Conservation (phyloP, 2,113 vertebrate species). For the Anas platyrhynchos region DNA sequence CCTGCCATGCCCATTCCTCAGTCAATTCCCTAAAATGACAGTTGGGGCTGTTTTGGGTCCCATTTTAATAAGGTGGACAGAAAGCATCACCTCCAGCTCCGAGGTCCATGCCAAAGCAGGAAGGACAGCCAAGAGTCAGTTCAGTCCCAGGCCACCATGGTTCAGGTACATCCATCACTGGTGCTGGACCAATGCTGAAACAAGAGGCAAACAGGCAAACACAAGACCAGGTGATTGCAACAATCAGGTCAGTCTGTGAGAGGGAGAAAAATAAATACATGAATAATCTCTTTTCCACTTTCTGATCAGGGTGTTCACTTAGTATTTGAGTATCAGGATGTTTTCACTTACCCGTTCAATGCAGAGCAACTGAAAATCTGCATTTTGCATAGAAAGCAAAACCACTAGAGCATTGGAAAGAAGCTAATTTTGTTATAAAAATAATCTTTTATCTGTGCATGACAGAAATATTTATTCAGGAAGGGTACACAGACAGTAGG, state of each 20-base stretch:
- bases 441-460: constrained; percentile 34
- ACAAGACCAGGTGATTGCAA: not conserved
- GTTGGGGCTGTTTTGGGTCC: not conserved
- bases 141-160: not conserved
- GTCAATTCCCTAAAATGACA: fast-evolving
- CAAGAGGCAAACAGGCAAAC: not conserved
- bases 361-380: not conserved
- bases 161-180: fast-evolving
- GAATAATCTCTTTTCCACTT: not conserved
- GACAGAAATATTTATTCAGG: constrained; percentile 33
- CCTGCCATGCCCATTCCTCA: not conserved
- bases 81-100: not conserved
- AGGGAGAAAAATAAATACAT: not conserved
- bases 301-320: not conserved
- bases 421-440: constrained; percentile 32
- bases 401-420: not conserved
- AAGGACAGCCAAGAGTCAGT: fast-evolving
- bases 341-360: not conserved
- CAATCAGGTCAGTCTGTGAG: not conserved
- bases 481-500: constrained; percentile 26
- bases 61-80: not conserved
- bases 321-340: fast-evolving
- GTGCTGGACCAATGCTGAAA: not conserved
- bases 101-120: not conserved
- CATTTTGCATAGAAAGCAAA: not conserved